Evolutionary conservation across 2,888 invertebrate genomes (phyloP).

Genomic region (Ophion ellenae): DNA sequence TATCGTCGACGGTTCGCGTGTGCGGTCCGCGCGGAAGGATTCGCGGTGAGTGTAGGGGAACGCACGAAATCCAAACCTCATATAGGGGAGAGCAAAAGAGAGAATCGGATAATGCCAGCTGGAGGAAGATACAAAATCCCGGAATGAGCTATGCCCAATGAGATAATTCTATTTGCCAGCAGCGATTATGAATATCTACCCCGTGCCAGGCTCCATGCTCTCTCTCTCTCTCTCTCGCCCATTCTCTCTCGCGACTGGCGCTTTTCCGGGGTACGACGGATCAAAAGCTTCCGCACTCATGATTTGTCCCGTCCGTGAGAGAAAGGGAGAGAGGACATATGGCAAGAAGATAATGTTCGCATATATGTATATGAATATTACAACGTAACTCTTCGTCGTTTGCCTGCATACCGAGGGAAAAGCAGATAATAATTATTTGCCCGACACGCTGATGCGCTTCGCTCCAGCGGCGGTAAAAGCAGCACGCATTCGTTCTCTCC

Average conservation of each 20-base stretch:
- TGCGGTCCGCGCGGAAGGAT: slow-evolving; percentile 16
- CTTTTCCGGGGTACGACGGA: slow-evolving; percentile 74
- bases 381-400: slow-evolving; percentile 48
- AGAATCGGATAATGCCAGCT: slow-evolving; percentile 61
- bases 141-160: slow-evolving; percentile 76
- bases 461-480: slow-evolving; percentile 53
- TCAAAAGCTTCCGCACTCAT: slow-evolving; percentile 73
- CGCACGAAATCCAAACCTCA: slow-evolving; percentile 38
- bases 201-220: slow-evolving; percentile 76
- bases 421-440: slow-evolving; percentile 81
- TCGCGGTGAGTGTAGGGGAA: background rate
- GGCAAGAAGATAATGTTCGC: slow-evolving; percentile 7
- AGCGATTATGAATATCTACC: slow-evolving; percentile 83
- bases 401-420: slow-evolving; percentile 74
- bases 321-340: slow-evolving; percentile 22
- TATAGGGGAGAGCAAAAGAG: slow-evolving; percentile 29
- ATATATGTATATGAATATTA: slow-evolving; percentile 20
- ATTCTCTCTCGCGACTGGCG: slow-evolving; percentile 66
- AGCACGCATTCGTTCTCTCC: slow-evolving; percentile 49
- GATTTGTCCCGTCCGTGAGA: slow-evolving; percentile 62
- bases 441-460: slow-evolving; percentile 72
- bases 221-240: background rate
- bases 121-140: slow-evolving; percentile 41
- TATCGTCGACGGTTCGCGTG: slow-evolving; percentile 57
- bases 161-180: slow-evolving; percentile 82